Conservation (phyloP, 2,113 vertebrate species). For the Ascaphus truei region DNA sequence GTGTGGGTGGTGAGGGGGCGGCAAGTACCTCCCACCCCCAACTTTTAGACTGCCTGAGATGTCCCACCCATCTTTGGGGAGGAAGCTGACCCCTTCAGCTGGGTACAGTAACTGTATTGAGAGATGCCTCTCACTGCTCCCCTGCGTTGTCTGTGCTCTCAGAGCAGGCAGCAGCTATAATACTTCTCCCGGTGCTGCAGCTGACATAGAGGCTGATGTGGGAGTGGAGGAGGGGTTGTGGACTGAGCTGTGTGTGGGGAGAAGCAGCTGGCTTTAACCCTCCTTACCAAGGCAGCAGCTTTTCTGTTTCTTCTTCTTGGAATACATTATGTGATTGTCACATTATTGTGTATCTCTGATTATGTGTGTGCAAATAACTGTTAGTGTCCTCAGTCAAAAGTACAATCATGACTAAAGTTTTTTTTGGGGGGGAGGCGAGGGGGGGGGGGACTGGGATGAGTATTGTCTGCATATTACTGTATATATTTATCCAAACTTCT, state of each 20-base stretch:
- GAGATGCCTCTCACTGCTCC: not conserved
- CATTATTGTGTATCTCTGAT: not conserved
- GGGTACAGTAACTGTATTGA: not conserved
- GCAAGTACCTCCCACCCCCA: not conserved
- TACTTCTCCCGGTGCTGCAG: slow-evolving; percentile 9
- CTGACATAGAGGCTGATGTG: slow-evolving; percentile 21
- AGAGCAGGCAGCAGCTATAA: not conserved
- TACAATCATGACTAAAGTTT: not conserved
- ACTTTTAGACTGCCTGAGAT: not conserved
- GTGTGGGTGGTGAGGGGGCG: too few relatives aligned
- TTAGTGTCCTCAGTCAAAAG: not conserved
- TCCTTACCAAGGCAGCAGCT: slow-evolving; percentile 2
- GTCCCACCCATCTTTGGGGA: slow-evolving; percentile 2
- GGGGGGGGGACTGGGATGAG: slow-evolving; percentile 1
- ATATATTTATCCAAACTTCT: too few relatives aligned
- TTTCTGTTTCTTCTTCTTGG: not conserved
- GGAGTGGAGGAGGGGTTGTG: slow-evolving; percentile 17
- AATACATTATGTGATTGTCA: not conserved
- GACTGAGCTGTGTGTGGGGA: slow-evolving; percentile 1
- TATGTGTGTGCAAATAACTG: not conserved
- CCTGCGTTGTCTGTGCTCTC: not conserved
- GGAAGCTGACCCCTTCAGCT: not conserved
- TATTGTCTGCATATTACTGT: too few relatives aligned
- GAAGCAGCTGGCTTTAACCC: slow-evolving; percentile 25
- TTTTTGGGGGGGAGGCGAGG: too few relatives aligned